Base-by-base conservation (phyloP, 2,797 vertebrate genomes). In the Chiroxiphia lanceolata region DNA sequence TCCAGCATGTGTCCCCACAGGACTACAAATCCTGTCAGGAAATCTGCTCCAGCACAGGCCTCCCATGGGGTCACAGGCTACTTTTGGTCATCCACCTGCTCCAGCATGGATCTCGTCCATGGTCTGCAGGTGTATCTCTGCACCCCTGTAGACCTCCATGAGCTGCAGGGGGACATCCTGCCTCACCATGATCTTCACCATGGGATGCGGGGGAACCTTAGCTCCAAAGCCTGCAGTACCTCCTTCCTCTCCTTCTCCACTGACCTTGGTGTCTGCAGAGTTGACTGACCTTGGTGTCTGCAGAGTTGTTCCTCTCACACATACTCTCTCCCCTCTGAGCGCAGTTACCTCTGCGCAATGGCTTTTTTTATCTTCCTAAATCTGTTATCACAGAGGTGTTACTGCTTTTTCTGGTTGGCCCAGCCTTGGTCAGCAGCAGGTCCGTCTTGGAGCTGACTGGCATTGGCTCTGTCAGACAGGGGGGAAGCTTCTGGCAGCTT, bases 371-470 rank as follows among this genome's bases (percentile, higher is more conserved):
- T 5, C 19, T 51, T 25, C 11, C n/a, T 53, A 25, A 26, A 26
- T 34, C 5, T 34, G 5, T 34, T 34, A 53, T 14, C n/a, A 26
- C 9, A 51, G 68, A 45, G 70, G 18, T 9, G 3, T 7, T 54
- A 11, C 12, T 27, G 6, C 16, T 19, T 50, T n/a, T 11, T 44
- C 26, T 63, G 48, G 16, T 4, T 29, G 48, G 11, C 22, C 19
- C 33, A 69, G 23, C 16, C 42, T 42, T 33, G 13, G 31, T 15
- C 63, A 69, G 26, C 2, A 6, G 13, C 13, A 29, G 3, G 5
- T 48, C 33, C 70, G 13, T 36, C 13, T n/a, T 7, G 42, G 56
- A 63, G 6, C 33, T 0, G 0, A 15, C 9, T 1, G 4, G 19
- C 18, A 17, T 4, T 17, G 42, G 18, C 15, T 61, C 19, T 2